Evolutionary conservation across 2,888 invertebrate genomes (phyloP).

Genomic region (Glyphotaelius pellucidus): DNA sequence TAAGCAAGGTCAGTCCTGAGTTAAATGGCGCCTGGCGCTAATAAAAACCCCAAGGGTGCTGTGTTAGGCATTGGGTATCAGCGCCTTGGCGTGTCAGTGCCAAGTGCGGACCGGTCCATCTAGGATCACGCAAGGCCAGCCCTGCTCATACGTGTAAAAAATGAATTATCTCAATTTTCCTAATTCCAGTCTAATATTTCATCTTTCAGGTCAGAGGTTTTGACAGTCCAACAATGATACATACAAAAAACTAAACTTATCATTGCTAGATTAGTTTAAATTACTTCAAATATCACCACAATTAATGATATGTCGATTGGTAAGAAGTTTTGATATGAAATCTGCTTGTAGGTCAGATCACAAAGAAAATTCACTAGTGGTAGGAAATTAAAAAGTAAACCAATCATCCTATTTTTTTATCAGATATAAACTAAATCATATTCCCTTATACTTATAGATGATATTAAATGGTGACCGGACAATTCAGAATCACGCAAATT

Average conservation of each 20-base stretch:
- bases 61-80: no score
- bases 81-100: no score
- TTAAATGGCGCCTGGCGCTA: no score
- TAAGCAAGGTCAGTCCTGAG: background rate
- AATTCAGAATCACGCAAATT: no score
- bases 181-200: no score
- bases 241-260: background rate
- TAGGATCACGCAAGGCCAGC: no score
- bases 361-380: background rate
- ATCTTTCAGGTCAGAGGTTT: background rate
- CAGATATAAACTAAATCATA: background rate
- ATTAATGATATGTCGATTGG: background rate
- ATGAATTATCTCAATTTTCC: no score
- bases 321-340: background rate
- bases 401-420: background rate
- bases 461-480: no score
- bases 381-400: background rate
- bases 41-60: no score
- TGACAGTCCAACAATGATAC: background rate
- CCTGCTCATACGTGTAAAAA: no score
- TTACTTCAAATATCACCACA: background rate
- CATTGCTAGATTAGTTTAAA: background rate
- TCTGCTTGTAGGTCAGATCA: background rate
- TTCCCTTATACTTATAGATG: background rate
- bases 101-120: no score